Evolutionary conservation across 30 jellyfish, hydroid and myxozoan species (phyloP).

Genomic region (Euphysa ruthae): DNA sequence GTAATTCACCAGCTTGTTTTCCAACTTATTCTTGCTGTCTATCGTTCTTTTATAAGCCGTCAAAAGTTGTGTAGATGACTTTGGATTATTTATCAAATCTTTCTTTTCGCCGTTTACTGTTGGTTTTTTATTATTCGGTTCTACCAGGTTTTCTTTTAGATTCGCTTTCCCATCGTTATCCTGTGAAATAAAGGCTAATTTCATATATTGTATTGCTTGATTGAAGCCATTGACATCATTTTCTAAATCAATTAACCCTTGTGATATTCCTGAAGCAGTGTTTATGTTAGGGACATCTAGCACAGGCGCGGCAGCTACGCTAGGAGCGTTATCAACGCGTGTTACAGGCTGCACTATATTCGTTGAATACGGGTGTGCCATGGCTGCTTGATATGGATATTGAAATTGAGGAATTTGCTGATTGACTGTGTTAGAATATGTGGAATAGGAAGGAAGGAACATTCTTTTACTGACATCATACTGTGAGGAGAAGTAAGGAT

Average conservation of each 20-base stretch:
- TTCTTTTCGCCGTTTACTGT: constrained; percentile 15
- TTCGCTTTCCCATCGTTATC: constrained; percentile 11
- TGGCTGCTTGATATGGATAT: constrained; percentile 13
- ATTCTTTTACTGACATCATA: neutral
- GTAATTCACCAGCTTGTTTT: constrained; percentile 27
- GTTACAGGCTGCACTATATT: neutral
- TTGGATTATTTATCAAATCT: constrained; percentile 6
- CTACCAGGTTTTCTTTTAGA: constrained; percentile 7
- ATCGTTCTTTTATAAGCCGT: constrained; percentile 24
- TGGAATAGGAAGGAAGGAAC: neutral
- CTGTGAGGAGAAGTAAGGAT: constrained; percentile 9
- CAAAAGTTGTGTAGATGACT: neutral
- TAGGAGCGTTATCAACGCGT: neutral
- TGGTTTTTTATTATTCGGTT: neutral
- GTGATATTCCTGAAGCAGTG: constrained; percentile 20
- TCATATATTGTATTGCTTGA: constrained; percentile 28
- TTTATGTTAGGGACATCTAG: constrained; percentile 1
- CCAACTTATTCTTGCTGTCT: constrained; percentile 24
- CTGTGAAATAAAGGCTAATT: constrained; percentile 17
- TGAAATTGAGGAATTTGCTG: neutral
- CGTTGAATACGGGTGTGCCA: constrained; percentile 1
- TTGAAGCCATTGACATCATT: constrained; percentile 30
- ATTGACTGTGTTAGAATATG: neutral
- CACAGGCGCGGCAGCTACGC: neutral
- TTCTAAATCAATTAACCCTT: constrained; percentile 26